A percentile compares a stretch with the other conserved stretches of the same genome.
phyloP scores from a whole-genome alignment of 2,113 vertebrate genomes.

The Ailuropoda melanoleuca region DNA sequence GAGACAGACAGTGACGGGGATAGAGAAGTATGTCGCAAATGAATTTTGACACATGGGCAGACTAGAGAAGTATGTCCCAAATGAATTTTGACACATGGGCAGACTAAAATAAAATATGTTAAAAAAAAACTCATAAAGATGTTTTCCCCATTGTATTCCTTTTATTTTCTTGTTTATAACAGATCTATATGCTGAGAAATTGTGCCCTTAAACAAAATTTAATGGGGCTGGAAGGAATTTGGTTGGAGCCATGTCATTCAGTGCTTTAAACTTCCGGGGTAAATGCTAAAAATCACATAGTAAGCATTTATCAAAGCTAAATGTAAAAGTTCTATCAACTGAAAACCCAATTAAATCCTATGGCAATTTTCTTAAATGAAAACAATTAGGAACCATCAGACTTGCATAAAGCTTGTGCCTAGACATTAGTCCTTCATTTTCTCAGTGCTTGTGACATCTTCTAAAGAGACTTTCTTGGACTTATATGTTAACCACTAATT shows the following conservation, averaged over 20 bases:
- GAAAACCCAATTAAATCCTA: neutral
- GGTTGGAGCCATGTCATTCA: neutral
- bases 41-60: neutral
- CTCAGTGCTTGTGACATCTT: neutral
- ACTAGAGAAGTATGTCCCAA: neutral
- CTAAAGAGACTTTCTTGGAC: neutral
- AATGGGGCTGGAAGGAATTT: neutral
- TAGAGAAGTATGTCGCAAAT: neutral
- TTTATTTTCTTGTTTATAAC: neutral
- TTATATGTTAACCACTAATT: neutral
- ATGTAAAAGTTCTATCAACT: neutral
- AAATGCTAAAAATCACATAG: neutral
- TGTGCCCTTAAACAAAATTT: neutral
- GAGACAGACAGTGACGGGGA: neutral
- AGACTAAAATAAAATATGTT: neutral
- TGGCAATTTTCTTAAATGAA: slow-evolving; percentile 7
- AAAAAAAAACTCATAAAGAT: neutral
- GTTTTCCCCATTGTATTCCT: neutral
- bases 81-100: neutral
- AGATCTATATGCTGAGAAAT: neutral
- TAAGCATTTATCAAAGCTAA: neutral
- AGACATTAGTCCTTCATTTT: neutral
- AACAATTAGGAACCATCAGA: neutral
- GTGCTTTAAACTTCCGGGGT: neutral
- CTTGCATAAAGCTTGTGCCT: neutral